phyloP scores from a whole-genome alignment of 1,140 invertebrate species.

The Sycophila sp. region DNA sequence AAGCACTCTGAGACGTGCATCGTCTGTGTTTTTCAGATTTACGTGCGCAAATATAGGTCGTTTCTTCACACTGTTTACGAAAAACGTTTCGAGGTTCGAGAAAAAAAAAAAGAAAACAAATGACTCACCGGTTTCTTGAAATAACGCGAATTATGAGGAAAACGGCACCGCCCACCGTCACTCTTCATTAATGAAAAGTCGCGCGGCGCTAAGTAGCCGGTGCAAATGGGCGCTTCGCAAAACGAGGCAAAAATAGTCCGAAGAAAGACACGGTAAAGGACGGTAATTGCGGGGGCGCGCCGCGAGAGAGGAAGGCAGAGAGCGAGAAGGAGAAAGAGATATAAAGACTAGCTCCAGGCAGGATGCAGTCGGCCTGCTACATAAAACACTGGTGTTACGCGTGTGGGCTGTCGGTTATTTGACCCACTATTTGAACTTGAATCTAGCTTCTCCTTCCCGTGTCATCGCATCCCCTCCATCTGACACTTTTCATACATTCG shows the following conservation, averaged over 20 bases:
- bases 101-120: too few species aligned
- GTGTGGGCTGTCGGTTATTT: conserved; percentile 44
- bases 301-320: conserved; percentile 25
- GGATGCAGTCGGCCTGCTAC: conserved; percentile 10
- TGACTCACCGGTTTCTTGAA: too few species aligned
- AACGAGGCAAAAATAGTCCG: neutral
- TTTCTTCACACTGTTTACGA: too few species aligned
- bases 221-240: neutral
- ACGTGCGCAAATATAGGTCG: too few species aligned
- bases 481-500: too few species aligned
- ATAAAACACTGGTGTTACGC: conserved; percentile 52
- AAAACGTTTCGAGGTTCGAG: too few species aligned
- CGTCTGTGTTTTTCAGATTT: neutral
- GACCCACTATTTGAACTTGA: too few species aligned
- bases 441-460: too few species aligned
- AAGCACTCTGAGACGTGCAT: neutral
- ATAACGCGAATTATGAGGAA: neutral
- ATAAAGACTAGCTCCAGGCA: neutral
- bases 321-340: too few species aligned
- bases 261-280: neutral
- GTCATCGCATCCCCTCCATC: too few species aligned
- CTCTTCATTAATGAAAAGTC: conserved; percentile 1
- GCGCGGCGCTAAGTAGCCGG: neutral
- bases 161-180: neutral
- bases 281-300: conserved; percentile 49